A percentile compares a stretch with the other conserved stretches of the same genome.
Evolutionary conservation across 1,140 invertebrate species (phyloP).

Genomic region (Olivierus martensii): DNA sequence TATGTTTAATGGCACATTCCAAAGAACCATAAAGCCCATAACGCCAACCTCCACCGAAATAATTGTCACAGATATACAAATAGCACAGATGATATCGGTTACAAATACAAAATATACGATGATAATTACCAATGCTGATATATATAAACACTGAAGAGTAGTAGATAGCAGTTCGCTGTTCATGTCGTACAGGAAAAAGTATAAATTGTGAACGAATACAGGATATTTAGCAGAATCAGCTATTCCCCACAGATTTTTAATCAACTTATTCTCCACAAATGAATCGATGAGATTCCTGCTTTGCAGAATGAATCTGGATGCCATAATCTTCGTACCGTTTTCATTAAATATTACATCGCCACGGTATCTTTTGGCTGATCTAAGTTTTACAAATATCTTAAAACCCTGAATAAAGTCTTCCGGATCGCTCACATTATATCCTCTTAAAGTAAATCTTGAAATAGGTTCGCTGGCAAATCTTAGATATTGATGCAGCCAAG

Average conservation of each 20-base stretch:
- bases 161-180: conserved; percentile 83
- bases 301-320: conserved; percentile 73
- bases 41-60: conserved; percentile 88
- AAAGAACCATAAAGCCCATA: conserved; percentile 88
- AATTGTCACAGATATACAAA: conserved; percentile 91
- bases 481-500: conserved; percentile 73
- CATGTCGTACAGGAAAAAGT: conserved; percentile 88
- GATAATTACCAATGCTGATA: conserved; percentile 91
- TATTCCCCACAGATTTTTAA: conserved; percentile 57
- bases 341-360: conserved; percentile 74
- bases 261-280: conserved; percentile 81
- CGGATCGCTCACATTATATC: conserved; percentile 57
- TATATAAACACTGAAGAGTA: conserved; percentile 79
- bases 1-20: conserved; percentile 86
- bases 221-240: conserved; percentile 64
- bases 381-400: conserved; percentile 33
- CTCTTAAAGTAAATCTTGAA: conserved; percentile 42
- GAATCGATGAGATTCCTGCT: conserved; percentile 77
- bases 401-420: conserved; percentile 54
- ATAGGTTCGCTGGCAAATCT: conserved; percentile 47
- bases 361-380: conserved; percentile 44
- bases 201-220: conserved; percentile 65
- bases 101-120: conserved; percentile 90
- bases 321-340: conserved; percentile 53
- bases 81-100: conserved; percentile 76